Conservation (phyloP, 1,140 invertebrate genomes). For the Drosophila lacteicornis region DNA sequence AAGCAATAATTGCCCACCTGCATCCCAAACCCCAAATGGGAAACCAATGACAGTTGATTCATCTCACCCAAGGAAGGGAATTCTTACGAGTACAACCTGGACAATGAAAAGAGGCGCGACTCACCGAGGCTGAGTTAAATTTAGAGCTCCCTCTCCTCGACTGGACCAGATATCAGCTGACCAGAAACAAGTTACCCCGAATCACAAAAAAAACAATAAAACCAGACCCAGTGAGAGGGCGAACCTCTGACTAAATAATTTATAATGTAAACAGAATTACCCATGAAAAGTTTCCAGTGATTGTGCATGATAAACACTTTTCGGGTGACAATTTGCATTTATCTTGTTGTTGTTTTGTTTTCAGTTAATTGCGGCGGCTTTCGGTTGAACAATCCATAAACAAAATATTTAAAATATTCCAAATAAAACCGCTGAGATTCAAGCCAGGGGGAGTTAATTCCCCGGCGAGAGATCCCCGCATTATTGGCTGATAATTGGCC, state of each 20-base stretch:
- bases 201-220: constrained; percentile 4
- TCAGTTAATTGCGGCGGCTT: constrained; percentile 21
- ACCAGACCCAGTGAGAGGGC: constrained; percentile 6
- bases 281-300: constrained; percentile 43
- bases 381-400: constrained; percentile 35
- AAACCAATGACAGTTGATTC: constrained; percentile 16
- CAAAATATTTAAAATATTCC: constrained; percentile 45
- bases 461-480: background rate
- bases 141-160: constrained; percentile 19
- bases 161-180: constrained; percentile 26
- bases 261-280: constrained; percentile 37
- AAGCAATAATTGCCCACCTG: constrained; percentile 34
- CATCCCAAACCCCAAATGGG: constrained; percentile 2
- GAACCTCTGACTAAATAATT: constrained; percentile 13
- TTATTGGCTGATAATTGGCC: constrained; percentile 50
- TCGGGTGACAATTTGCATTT: constrained; percentile 54
- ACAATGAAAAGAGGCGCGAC: constrained; percentile 46
- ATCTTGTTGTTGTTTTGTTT: background rate
- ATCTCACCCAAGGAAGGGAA: constrained; percentile 13
- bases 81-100: constrained; percentile 1
- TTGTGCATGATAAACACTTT: constrained; percentile 39
- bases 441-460: constrained; percentile 47
- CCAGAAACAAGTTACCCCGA: constrained; percentile 41
- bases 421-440: constrained; percentile 7
- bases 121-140: constrained; percentile 11